A percentile compares a stretch with the other conserved stretches of the same genome.
These are phyloP conservation scores for Alces alces DNA, from an alignment of 2,113 vertebrate species.

Conservation along the genomic window DNA sequence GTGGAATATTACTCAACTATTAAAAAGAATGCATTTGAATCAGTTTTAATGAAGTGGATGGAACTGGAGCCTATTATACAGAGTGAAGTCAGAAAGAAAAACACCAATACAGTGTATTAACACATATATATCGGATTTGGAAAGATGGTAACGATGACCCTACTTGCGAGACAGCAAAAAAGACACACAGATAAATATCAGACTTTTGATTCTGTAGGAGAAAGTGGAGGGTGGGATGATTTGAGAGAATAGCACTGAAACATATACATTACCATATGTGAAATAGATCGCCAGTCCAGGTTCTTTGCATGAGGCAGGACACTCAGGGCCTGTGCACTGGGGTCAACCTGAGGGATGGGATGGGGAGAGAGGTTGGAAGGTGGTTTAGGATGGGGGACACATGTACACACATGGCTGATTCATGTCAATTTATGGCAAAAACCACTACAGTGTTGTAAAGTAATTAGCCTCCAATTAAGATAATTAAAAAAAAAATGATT, in stretches of 20 bases:
- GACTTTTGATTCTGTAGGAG: background rate
- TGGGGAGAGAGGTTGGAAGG: background rate
- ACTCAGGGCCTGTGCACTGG: background rate
- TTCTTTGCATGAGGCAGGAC: background rate
- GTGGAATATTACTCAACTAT: background rate
- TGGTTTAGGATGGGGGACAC: background rate
- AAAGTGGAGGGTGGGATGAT: background rate
- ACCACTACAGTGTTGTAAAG: background rate
- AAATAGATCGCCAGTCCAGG: accelerated
- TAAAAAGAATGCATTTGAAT: background rate
- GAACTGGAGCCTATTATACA: background rate
- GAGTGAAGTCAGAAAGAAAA: background rate
- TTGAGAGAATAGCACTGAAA: background rate
- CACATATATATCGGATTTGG: background rate
- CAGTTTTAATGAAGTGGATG: background rate
- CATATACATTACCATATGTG: background rate
- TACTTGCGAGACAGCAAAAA: background rate
- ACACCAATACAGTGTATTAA: background rate
- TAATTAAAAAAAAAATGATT: background rate
- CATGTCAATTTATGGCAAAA: background rate
- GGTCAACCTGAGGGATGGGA: background rate
- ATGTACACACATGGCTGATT: background rate
- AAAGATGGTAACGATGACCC: background rate
- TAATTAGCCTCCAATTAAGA: background rate
- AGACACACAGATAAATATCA: background rate